A percentile compares a stretch with the other conserved stretches of the same genome.
phyloP scores from a whole-genome alignment of 2,797 vertebrate species.

The Alosa sapidissima region DNA sequence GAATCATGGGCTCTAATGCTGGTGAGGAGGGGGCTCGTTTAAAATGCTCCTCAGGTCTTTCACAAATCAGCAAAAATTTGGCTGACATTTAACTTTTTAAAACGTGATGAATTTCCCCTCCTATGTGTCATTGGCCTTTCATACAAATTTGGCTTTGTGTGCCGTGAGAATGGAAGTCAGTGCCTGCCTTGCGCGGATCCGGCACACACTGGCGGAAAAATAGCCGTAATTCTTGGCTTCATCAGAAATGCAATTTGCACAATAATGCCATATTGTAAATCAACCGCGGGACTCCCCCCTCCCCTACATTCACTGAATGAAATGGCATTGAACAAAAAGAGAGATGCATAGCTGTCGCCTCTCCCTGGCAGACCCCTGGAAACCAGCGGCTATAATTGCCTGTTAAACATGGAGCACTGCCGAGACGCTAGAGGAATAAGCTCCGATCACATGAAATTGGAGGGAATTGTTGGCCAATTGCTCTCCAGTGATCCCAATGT shows the following conservation, averaged over 20 bases:
- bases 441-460: conserved; percentile 47
- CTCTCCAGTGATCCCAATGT: conserved; percentile 49
- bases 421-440: conserved; percentile 45
- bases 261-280: conserved; percentile 27
- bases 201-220: neutral
- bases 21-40: neutral
- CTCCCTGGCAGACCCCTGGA: conserved; percentile 25
- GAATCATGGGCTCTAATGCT: neutral
- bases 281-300: neutral
- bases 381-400: conserved; percentile 38
- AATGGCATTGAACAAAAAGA: conserved; percentile 12
- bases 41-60: neutral
- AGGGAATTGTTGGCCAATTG: conserved; percentile 47
- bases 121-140: conserved; percentile 1
- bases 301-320: neutral
- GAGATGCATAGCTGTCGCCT: conserved; percentile 21
- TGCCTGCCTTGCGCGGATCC: neutral
- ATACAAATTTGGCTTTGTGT: conserved; percentile 11
- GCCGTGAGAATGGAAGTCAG: conserved; percentile 6
- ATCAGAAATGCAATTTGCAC: conserved; percentile 26
- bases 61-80: conserved; percentile 17
- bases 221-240: conserved; percentile 22
- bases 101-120: conserved; percentile 13
- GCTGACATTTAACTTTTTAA: conserved; percentile 23
- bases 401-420: conserved; percentile 45